Percentiles rank a stretch among this genome's conserved stretches.
Evolutionary conservation across 2,888 invertebrate genomes (phyloP).

Genomic region (Kuschelorhynchus macadamiae): DNA sequence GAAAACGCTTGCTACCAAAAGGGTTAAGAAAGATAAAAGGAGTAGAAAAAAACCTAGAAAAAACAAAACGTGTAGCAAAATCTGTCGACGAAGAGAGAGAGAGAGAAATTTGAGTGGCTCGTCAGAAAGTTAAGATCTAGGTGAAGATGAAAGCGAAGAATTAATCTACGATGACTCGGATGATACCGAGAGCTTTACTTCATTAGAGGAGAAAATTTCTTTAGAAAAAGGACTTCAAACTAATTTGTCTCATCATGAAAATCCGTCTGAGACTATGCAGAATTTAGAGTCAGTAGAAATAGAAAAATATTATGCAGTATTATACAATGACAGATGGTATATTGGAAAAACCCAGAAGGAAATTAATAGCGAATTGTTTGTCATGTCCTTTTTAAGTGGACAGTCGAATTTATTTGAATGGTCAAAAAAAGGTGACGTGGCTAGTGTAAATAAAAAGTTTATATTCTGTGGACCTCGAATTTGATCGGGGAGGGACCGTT

Average conservation of each 20-base stretch:
- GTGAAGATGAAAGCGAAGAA: too few relatives aligned
- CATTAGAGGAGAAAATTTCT: conserved; percentile 1
- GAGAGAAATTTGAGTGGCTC: too few relatives aligned
- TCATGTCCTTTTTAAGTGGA: neutral
- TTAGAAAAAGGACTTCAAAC: neutral
- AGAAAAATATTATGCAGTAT: too few relatives aligned
- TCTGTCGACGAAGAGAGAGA: neutral
- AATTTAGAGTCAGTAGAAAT: too few relatives aligned
- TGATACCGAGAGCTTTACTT: conserved; percentile 10
- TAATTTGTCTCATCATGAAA: neutral
- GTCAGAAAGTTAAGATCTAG: too few relatives aligned
- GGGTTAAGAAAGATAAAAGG: neutral
- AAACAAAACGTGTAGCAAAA: neutral
- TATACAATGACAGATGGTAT: neutral
- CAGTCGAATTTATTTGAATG: neutral
- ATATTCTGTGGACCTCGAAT: neutral
- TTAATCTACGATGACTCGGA: too few relatives aligned
- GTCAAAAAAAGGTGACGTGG: neutral
- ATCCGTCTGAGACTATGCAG: too few relatives aligned
- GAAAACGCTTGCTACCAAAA: too few relatives aligned
- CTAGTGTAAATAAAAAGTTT: neutral
- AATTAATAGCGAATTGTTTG: neutral
- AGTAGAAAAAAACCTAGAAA: neutral
- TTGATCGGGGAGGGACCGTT: too few relatives aligned
- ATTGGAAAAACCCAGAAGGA: neutral